Base-by-base conservation (phyloP, 2,797 vertebrate species). In the Poecile montanus region DNA sequence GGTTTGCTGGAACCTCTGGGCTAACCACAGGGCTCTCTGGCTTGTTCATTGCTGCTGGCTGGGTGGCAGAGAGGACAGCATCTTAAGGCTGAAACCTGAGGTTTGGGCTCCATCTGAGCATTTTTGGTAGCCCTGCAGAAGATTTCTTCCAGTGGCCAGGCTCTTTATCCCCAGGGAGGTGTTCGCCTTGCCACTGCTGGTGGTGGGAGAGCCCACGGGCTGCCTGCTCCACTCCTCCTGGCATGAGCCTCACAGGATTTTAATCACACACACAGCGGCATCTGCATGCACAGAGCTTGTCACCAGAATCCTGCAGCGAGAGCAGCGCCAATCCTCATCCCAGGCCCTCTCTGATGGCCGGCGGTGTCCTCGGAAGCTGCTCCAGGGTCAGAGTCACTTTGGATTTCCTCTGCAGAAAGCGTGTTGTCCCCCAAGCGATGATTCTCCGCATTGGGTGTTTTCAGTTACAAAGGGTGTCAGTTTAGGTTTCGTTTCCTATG, bases 1-100 rank as follows among this genome's bases (percentile, higher is more conserved):
- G 72, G 53, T 71, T 62, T n/a, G 19, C 68, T 63, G 50, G 50
- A 73, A 73, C 30, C 70, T 91, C 62, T 23, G 20, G 88, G 57
- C 73, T 72, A 36, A 27, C 20, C 0, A 0, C 0, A 10, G 44
- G 50, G 13, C 44, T 80, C 53, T 65, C 47, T 36, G 38, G 19
- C 16, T 54, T 2, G 6, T 42, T 77, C 7, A 2, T 74, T 16
- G 40, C 40, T 3, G 8, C n/a, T 13, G 50, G 63, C 78, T 1
- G 17, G 16, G 21, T 36, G 27, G 45, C 11, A 3, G 44, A 67
- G 48, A 42, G 11, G n/a, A 53, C 7, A 11, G 26, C n/a, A 3
- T 45, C 62, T 3, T 25, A 27, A 40, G 30, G 61, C 66, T 81
- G 70, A 72, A 68, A 78, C 19, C 7, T 1, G 15, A 91, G 34